A percentile compares a stretch with the other conserved stretches of the same genome.
phyloP scores from a whole-genome alignment of 1,140 invertebrate genomes.

The Caenorhabditis remanei region DNA sequence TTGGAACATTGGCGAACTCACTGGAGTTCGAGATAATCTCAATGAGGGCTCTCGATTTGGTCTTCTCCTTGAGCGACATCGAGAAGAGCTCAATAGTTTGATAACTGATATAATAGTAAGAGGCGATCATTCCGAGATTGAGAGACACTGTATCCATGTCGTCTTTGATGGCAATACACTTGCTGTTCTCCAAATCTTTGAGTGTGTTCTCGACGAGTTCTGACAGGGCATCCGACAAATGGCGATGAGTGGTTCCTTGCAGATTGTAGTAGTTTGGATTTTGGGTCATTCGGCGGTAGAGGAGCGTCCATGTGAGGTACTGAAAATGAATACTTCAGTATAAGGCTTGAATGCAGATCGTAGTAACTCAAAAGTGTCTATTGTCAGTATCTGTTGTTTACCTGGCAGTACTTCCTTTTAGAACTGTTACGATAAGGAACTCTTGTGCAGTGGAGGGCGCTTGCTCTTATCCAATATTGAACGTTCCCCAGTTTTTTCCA shows the following conservation, averaged over 20 bases:
- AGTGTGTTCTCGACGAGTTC: slow-evolving; percentile 97
- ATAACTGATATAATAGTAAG: slow-evolving; percentile 99
- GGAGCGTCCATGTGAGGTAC: slow-evolving; percentile 98
- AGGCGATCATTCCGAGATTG: slow-evolving; percentile 99
- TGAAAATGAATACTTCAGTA: too few species aligned
- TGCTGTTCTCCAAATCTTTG: slow-evolving; percentile 93
- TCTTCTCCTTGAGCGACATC: slow-evolving; percentile 94
- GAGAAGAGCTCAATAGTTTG: slow-evolving; percentile 98
- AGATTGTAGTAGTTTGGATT: slow-evolving; percentile 99
- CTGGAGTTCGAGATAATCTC: slow-evolving; percentile 98
- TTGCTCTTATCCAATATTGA: too few species aligned
- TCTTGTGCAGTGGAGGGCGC: too few species aligned
- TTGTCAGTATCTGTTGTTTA: too few species aligned
- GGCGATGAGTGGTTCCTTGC: slow-evolving; percentile 87
- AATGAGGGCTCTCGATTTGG: slow-evolving; percentile 93
- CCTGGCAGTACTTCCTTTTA: too few species aligned
- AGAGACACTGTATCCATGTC: slow-evolving; percentile 95
- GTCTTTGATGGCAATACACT: slow-evolving; percentile 97
- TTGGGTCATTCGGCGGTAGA: slow-evolving; percentile 95
- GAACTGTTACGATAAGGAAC: too few species aligned
- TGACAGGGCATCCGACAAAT: slow-evolving; percentile 97
- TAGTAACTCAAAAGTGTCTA: too few species aligned
- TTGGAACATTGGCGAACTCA: slow-evolving; percentile 93
- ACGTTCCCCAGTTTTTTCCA: too few species aligned
- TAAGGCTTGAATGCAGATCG: too few species aligned